Evolutionary conservation across 2,888 invertebrate species (phyloP).

Genomic region (Callyntrura sp.): DNA sequence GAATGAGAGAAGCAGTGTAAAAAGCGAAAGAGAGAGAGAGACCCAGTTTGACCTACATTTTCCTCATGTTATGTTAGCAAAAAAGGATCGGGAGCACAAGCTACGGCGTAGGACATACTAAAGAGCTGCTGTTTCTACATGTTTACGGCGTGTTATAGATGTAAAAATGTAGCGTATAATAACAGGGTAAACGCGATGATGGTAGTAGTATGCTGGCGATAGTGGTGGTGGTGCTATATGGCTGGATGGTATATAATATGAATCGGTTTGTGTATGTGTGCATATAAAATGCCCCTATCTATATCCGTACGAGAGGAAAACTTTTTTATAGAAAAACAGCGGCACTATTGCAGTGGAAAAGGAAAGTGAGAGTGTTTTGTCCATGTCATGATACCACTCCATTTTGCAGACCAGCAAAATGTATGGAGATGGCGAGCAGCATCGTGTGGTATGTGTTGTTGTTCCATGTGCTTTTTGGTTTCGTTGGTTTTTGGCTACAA

Average conservation of each 20-base stretch:
- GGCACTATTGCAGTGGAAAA: constrained; percentile 61
- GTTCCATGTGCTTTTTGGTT: constrained; percentile 44
- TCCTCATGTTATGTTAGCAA: constrained; percentile 51
- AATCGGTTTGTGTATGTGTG: neutral
- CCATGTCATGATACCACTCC: constrained; percentile 53
- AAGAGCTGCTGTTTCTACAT: neutral
- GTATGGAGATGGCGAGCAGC: neutral
- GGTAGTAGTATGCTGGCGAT: neutral
- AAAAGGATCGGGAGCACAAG: constrained; percentile 70
- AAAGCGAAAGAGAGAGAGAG: constrained; percentile 60
- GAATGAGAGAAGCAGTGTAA: constrained; percentile 41
- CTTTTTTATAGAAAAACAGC: constrained; percentile 28
- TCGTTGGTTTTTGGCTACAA: constrained; percentile 3
- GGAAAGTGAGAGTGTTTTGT: constrained; percentile 77
- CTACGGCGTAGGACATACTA: neutral
- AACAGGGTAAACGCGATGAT: neutral
- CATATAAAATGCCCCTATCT: no score
- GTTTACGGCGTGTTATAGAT: neutral
- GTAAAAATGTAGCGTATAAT: neutral
- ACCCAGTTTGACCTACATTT: constrained; percentile 78
- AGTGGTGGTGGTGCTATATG: constrained; percentile 30
- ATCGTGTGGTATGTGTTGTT: constrained; percentile 25
- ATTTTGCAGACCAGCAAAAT: constrained; percentile 6
- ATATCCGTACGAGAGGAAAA: no score
- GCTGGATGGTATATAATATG: neutral